Base-by-base conservation (phyloP, 1,140 invertebrate species). In the Lepidurus arcticus region DNA sequence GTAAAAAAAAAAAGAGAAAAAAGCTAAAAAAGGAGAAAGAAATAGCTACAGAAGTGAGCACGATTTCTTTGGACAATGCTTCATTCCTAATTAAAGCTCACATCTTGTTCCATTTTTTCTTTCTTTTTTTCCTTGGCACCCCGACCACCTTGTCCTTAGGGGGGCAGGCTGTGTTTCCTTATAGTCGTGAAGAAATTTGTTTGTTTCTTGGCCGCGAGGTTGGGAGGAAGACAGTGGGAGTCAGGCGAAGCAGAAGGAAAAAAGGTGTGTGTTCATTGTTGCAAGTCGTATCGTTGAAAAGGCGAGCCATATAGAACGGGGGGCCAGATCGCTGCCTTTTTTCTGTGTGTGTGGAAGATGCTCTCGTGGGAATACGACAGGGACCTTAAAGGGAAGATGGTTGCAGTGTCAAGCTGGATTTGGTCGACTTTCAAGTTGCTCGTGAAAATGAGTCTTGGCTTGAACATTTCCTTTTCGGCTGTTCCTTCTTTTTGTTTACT, bases 401-500 rank as follows among this genome's bases (percentile, higher is more conserved):
- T 65, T 13, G 53, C 16, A 65, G 53, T 65, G 53, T 65, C 53
- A 65, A 65, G 53, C 53, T 65, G 53, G 53, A 65, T 65, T 65
- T 65, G 53, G 53, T 65, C 53, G 53, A 65, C 53, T 65, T 65
- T 65, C 53, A 65, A 21, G 53, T 65, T 65, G 53, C 13, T 65
- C 6, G 53, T 65, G 53, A 16, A 65, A 65, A 65, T 65, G 53
- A 65, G 53, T 65, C 53, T 65, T 65, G 53, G 34, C 34, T 34
- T 3, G 21, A 65, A 21, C 53, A n/a, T 65, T 65, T 65, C 53
- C 13, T 7, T 4, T 65, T 65, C 53, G 16, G 13, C 0, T 1
- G 16, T 65, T 65, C 7, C 9, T 65, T 65, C 53, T 11, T 65
- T 9, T n/a, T 7, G 4, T 65, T 65, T 34, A 34, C 34, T 3